phyloP scores from a whole-genome alignment of 2,888 invertebrate genomes.

The Drosophila mettleri region DNA sequence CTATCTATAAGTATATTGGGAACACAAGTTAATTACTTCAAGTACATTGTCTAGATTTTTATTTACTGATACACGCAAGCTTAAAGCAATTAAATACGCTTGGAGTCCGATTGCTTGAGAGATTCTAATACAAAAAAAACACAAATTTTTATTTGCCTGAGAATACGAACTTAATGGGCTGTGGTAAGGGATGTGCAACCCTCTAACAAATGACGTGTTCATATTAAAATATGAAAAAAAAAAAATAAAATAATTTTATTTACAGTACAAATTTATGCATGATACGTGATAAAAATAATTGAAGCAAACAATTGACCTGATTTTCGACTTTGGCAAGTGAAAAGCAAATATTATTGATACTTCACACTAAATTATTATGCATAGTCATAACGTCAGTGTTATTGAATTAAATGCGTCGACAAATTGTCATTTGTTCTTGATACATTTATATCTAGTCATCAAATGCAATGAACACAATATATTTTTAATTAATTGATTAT shows the following conservation, averaged over 20 bases:
- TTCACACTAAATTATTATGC: constrained; percentile 7
- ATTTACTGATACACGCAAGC: constrained; percentile 1
- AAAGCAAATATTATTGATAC: constrained; percentile 3
- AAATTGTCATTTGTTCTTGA: not conserved
- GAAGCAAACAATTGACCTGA: not conserved
- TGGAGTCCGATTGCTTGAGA: not conserved
- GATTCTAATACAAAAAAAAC: not conserved
- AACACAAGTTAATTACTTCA: constrained; percentile 8
- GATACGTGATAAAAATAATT: constrained; percentile 8
- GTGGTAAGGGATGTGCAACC: not conserved
- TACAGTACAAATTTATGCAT: not conserved
- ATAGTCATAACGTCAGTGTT: not conserved
- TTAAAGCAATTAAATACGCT: not conserved
- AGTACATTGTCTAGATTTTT: constrained; percentile 2
- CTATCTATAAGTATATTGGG: constrained; percentile 16
- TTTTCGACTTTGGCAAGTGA: not conserved
- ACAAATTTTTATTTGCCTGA: not conserved
- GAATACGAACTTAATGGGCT: not conserved
- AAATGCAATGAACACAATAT: not conserved
- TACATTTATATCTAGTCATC: not conserved
- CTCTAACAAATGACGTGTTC: not conserved
- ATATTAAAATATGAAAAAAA: not conserved
- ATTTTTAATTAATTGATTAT: not conserved
- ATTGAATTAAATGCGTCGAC: not conserved
- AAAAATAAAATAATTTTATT: too few species aligned